phyloP scores from a whole-genome alignment of 2,888 invertebrate species.

The Meteorus cinctellus region DNA sequence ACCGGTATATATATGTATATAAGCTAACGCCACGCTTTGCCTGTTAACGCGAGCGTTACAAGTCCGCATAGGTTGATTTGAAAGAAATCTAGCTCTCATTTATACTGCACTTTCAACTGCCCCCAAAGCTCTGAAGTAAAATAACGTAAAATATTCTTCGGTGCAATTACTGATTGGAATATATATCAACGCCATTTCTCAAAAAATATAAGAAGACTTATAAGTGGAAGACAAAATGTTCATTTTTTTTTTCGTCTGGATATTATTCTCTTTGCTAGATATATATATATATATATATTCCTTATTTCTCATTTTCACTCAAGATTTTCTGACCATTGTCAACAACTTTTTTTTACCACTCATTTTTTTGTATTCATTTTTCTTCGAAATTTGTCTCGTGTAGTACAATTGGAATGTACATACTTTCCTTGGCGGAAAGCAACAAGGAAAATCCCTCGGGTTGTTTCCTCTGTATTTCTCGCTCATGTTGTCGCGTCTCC shows the following conservation, averaged over 20 bases:
- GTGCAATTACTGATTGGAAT: conserved; percentile 1
- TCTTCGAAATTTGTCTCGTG: neutral
- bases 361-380: neutral
- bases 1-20: neutral
- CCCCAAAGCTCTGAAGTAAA: no score
- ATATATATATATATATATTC: neutral
- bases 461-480: neutral
- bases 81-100: neutral
- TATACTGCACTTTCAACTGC: no score
- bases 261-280: neutral
- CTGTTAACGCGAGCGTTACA: conserved; percentile 6
- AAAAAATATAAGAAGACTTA: neutral
- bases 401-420: neutral
- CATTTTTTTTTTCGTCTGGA: neutral
- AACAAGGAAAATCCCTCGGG: neutral
- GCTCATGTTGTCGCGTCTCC: conserved; percentile 7
- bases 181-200: neutral
- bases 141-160: neutral
- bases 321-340: neutral
- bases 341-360: neutral
- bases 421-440: neutral
- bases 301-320: neutral
- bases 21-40: neutral
- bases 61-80: neutral
- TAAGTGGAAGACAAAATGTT: neutral